Percentiles rank a stretch among this genome's conserved stretches.
phyloP scores from a whole-genome alignment of 2,888 invertebrate species.

The Amorpha juglandis region DNA sequence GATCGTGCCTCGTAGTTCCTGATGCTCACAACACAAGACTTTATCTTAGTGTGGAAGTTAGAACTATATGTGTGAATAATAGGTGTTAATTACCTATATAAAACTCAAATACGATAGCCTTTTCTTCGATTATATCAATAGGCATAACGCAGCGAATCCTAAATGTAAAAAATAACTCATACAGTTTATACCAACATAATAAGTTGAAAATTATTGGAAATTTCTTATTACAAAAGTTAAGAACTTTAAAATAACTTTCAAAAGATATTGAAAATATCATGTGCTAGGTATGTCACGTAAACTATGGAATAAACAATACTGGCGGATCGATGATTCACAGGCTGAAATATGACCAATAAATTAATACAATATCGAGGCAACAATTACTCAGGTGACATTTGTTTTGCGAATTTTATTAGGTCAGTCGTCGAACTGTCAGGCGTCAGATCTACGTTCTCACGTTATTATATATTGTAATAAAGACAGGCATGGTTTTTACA shows the following conservation, averaged over 20 bases:
- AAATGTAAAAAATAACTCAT: no score
- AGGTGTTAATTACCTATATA: no score
- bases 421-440: background rate
- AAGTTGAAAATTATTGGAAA: no score
- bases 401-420: conserved; percentile 1
- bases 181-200: no score
- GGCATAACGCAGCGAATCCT: no score
- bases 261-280: background rate
- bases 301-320: background rate
- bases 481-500: background rate
- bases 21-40: no score
- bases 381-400: conserved; percentile 8
- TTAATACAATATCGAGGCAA: background rate
- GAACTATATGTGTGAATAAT: no score
- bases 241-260: background rate
- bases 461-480: background rate
- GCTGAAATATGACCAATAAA: background rate
- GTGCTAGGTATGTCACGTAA: conserved; percentile 8
- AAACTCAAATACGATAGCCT: no score
- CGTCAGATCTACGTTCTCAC: background rate
- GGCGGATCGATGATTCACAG: conserved; percentile 14
- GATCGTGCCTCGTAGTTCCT: no score
- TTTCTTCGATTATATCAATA: no score
- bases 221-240: no score
- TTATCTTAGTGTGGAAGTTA: no score